A percentile compares a stretch with the other conserved stretches of the same genome.
These are phyloP conservation scores for Eufriesea mexicana DNA, from an alignment of 1,140 invertebrate genomes.

Conservation along the genomic window DNA sequence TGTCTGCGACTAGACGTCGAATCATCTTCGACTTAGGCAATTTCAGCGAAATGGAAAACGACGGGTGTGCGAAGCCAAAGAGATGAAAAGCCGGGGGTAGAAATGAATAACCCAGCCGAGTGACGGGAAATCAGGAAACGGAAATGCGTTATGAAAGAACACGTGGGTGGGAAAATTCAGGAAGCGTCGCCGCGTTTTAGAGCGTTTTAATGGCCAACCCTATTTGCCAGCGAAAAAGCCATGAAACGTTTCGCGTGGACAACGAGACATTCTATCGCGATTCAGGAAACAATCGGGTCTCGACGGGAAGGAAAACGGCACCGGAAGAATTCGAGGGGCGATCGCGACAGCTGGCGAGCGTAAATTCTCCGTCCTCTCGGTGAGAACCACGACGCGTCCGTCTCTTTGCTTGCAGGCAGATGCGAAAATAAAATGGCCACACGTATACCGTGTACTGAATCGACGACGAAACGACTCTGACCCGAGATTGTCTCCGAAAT, in stretches of 20 bases:
- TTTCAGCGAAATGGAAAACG: too few species aligned
- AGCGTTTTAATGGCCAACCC: neutral
- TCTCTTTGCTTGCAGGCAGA: conserved; percentile 13
- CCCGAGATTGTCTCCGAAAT: too few species aligned
- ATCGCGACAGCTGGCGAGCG: conserved; percentile 24
- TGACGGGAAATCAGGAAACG: too few species aligned
- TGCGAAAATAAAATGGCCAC: conserved; percentile 32
- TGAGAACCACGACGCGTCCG: neutral
- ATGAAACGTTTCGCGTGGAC: neutral
- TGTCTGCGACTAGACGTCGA: too few species aligned
- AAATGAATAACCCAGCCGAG: neutral
- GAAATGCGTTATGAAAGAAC: neutral
- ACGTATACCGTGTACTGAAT: neutral
- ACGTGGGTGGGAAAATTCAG: neutral
- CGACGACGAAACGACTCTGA: neutral
- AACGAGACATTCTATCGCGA: too few species aligned
- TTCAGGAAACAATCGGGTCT: conserved; percentile 15
- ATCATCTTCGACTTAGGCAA: too few species aligned
- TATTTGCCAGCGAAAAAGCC: neutral
- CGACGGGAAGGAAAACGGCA: neutral
- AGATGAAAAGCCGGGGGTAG: too few species aligned
- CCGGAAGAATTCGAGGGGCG: neutral
- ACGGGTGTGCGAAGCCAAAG: too few species aligned
- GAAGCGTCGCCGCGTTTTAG: neutral
- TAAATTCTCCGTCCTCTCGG: conserved; percentile 15